These are phyloP conservation scores for Chymomyza amoena DNA, from an alignment of 2,888 invertebrate species.

Conservation along the genomic window DNA sequence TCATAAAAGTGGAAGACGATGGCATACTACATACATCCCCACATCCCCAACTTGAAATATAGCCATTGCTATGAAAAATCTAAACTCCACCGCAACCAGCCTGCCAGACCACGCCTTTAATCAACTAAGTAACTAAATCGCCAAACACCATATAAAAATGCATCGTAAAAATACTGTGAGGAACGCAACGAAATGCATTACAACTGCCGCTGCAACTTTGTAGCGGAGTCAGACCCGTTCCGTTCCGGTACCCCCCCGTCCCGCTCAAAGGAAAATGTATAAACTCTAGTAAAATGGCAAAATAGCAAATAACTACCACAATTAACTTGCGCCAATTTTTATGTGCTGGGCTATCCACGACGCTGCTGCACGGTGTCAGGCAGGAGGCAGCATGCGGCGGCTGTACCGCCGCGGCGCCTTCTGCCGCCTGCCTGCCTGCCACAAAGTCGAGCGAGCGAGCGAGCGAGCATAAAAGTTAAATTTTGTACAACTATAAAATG, in stretches of 20 bases:
- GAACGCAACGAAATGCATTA: slow-evolving; percentile 46
- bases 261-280: slow-evolving; percentile 31
- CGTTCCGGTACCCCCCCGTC: slow-evolving; percentile 13
- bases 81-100: slow-evolving; percentile 43
- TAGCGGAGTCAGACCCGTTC: slow-evolving; percentile 39
- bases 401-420: slow-evolving; percentile 44
- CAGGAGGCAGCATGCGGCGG: neutral
- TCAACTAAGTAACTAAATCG: slow-evolving; percentile 62
- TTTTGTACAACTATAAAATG: slow-evolving; percentile 7
- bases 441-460: slow-evolving; percentile 7
- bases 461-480: slow-evolving; percentile 9
- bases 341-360: slow-evolving; percentile 31
- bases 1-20: neutral
- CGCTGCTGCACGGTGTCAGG: neutral
- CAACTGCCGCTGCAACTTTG: slow-evolving; percentile 58
- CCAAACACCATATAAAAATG: slow-evolving; percentile 24
- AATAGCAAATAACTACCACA: slow-evolving; percentile 69
- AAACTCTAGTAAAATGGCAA: slow-evolving; percentile 39
- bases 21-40: neutral
- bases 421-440: too few relatives aligned
- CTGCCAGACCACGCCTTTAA: slow-evolving; percentile 61
- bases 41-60: neutral
- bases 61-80: slow-evolving; percentile 36
- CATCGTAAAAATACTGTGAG: slow-evolving; percentile 56
- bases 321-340: slow-evolving; percentile 69